Percentiles rank a stretch among this genome's conserved stretches.
phyloP scores from a whole-genome alignment of 2,888 invertebrate genomes.

The Xylocampa areola region DNA sequence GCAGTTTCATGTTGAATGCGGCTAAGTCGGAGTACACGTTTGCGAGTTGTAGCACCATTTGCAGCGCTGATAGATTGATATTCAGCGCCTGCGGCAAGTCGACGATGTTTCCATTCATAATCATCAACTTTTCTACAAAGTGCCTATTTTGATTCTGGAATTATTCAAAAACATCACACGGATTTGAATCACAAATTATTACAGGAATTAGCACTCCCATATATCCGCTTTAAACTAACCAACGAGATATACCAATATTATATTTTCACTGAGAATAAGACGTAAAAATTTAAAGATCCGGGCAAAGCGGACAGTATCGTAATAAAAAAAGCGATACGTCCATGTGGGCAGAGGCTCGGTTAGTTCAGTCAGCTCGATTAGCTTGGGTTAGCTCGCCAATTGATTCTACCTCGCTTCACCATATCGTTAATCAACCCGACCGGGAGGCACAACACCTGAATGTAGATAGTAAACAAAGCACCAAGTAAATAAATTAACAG shows the following conservation, averaged over 20 bases:
- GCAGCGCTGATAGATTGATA: no score
- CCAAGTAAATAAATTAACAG: conserved; percentile 35
- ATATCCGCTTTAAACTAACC: no score
- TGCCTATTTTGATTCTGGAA: no score
- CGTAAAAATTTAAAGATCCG: conserved; percentile 12
- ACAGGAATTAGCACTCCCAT: no score
- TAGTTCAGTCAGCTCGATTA: conserved; percentile 3
- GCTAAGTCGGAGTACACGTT: conserved; percentile 3
- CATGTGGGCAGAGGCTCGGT: conserved; percentile 5
- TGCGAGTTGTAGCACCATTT: conserved; percentile 7
- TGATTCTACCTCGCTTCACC: conserved; percentile 28
- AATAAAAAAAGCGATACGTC: conserved; percentile 14
- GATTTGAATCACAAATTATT: no score
- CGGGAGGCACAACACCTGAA: conserved; percentile 40
- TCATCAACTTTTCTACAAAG: no score
- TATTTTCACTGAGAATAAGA: conserved; percentile 4
- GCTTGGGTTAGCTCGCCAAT: conserved; percentile 23
- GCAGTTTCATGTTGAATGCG: conserved; percentile 8
- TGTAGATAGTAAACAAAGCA: conserved; percentile 42
- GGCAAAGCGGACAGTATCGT: neutral
- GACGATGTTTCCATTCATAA: no score
- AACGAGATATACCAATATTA: no score
- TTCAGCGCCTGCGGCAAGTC: no score
- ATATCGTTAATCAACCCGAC: conserved; percentile 37
- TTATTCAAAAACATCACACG: no score